A percentile compares a stretch with the other conserved stretches of the same genome.
These are phyloP conservation scores for Cancer borealis DNA, from an alignment of 2,888 invertebrate genomes.

Conservation along the genomic window DNA sequence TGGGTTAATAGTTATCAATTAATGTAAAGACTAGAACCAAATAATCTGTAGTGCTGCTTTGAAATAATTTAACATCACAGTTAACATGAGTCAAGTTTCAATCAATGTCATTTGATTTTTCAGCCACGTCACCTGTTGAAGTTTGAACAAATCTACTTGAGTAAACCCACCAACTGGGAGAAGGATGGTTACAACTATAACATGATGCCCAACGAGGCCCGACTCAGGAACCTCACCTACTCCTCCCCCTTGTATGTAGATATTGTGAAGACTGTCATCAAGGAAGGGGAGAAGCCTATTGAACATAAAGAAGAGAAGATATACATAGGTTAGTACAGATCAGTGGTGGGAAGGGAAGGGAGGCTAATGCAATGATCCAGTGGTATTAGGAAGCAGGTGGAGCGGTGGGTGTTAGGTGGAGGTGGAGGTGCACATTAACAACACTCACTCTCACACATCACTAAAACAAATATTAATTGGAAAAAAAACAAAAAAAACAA, in stretches of 20 bases:
- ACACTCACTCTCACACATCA: too few species aligned
- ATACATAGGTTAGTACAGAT: constrained; percentile 82
- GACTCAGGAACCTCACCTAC: constrained; percentile 97
- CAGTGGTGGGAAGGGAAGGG: background rate
- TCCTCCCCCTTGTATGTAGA: constrained; percentile 99
- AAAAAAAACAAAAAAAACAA: too few species aligned
- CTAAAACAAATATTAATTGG: too few species aligned
- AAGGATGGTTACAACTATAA: constrained; percentile 99
- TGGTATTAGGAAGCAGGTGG: too few species aligned
- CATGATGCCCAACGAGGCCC: constrained; percentile 99
- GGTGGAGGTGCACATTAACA: too few species aligned
- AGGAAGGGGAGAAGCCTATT: constrained; percentile 93
- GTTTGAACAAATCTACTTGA: constrained; percentile 99
- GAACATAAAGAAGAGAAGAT: constrained; percentile 87
- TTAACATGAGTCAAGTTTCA: background rate
- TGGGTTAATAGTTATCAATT: too few species aligned
- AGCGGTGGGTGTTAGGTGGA: too few species aligned
- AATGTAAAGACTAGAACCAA: too few species aligned
- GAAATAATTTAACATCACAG: too few species aligned
- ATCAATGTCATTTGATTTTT: constrained; percentile 31
- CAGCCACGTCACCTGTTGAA: constrained; percentile 93
- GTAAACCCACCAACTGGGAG: constrained; percentile 99
- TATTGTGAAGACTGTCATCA: constrained; percentile 96
- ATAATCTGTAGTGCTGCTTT: too few species aligned
- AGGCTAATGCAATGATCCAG: too few species aligned